Evolutionary conservation across 2,888 invertebrate genomes (phyloP).

Genomic region (Crepidodera aurea): DNA sequence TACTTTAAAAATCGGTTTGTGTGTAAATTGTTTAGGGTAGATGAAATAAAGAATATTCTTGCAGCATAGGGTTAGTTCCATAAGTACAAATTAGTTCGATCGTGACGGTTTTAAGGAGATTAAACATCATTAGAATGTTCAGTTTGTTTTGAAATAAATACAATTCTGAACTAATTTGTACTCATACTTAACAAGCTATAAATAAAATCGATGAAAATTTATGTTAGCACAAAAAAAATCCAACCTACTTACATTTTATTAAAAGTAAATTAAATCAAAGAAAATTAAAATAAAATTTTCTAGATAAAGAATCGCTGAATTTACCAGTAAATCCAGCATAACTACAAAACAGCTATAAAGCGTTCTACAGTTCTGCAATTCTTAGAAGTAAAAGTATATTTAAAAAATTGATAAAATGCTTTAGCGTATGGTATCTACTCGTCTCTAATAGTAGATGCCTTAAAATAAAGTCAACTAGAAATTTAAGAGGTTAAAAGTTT

Average conservation of each 20-base stretch:
- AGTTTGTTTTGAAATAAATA: too few relatives aligned
- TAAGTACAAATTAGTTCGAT: too few relatives aligned
- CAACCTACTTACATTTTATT: constrained; percentile 12
- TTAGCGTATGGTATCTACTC: constrained; percentile 17
- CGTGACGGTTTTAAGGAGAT: too few relatives aligned
- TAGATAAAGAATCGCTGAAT: constrained; percentile 2
- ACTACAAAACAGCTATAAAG: constrained; percentile 14
- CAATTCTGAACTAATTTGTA: too few relatives aligned
- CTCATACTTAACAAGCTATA: too few relatives aligned
- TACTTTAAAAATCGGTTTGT: too few relatives aligned
- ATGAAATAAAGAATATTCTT: background rate
- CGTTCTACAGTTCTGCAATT: constrained; percentile 1
- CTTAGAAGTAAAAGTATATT: background rate
- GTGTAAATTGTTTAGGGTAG: too few relatives aligned
- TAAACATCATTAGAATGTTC: too few relatives aligned
- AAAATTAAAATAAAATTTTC: constrained; percentile 6
- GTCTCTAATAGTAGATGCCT: constrained; percentile 30
- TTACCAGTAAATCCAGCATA: background rate
- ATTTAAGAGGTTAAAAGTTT: background rate
- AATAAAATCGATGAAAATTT: too few relatives aligned
- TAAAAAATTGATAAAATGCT: background rate
- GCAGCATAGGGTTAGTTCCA: background rate
- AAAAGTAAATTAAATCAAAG: background rate
- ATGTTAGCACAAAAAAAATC: constrained; percentile 13
- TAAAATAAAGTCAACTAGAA: constrained; percentile 18